Conservation (phyloP, 2,113 vertebrate genomes). For the Lanius collurio region DNA sequence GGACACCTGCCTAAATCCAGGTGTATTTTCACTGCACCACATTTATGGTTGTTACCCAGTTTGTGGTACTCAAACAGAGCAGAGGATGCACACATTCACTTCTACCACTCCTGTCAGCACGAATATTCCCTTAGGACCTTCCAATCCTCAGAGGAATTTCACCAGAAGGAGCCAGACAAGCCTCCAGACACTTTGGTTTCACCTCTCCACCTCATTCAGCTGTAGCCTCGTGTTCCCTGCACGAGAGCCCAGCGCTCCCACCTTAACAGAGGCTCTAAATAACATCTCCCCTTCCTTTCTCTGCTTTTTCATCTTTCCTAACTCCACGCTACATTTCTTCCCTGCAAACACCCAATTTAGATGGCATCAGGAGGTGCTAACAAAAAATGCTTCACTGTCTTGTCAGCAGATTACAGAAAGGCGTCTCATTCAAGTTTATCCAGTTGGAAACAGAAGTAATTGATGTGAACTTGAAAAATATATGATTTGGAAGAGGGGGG, state of each 20-base stretch:
- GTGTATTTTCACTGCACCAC: neutral
- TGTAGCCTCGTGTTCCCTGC: neutral
- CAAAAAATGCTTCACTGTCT: neutral
- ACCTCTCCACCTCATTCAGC: neutral
- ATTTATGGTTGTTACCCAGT: neutral
- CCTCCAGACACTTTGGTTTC: neutral
- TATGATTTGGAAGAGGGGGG: neutral
- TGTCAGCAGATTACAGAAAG: constrained; percentile 27
- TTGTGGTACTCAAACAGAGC: neutral
- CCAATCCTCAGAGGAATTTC: neutral
- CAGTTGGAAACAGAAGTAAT: constrained; percentile 37
- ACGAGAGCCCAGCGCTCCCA: neutral
- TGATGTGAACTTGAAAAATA: constrained; percentile 49
- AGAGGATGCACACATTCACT: neutral
- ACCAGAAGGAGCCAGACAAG: neutral
- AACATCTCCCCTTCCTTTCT: neutral
- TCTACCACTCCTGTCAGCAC: neutral
- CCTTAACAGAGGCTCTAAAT: neutral
- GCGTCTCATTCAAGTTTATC: constrained; percentile 37
- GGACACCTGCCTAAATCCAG: neutral
- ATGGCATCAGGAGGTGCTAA: neutral
- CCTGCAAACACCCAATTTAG: neutral
- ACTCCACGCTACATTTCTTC: neutral
- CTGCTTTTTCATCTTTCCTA: neutral
- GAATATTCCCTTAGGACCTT: neutral